Base-by-base conservation (phyloP, 2,113 vertebrate genomes). In the Clarias magur region DNA sequence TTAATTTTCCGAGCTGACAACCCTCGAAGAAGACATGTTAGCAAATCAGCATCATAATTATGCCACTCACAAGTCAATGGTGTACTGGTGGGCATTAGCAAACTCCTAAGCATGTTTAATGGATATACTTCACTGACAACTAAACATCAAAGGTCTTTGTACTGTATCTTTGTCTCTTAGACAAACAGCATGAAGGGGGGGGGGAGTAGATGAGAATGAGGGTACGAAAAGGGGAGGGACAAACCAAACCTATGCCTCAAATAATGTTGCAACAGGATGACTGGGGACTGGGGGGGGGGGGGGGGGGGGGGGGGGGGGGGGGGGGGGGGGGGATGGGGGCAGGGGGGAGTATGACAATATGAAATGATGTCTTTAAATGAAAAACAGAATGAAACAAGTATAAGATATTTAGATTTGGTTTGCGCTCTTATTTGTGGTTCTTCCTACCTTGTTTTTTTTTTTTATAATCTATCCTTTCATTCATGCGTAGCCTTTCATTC, bases 31-130 rank as follows among this genome's bases (percentile, higher is more conserved):
- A 42, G 86, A 80, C 81, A 85, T 80, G 38, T 67, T 48, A 82
- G 88, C 90, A 94, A 90, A 92, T 90, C 92, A 92, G 91, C 91
- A 92, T 90, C 84, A 93, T 94, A 93, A 94, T 94, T 92, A 93
- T 92, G 90, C 88, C 89, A 91, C 88, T 90, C 91, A 88, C 63
- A 91, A 93, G 91, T 93, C 93, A 92, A 91, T 93, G 80, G 91
- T 89, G 25, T 38, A 62, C 57, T 25, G 79, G 57, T 84, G 90
- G 87, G 88, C 89, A 94, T 94, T 92, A 92, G 91, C 92, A 83
- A 87, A 90, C 59, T 57, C 79, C 62, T 80, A 88, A 89, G 90
- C 62, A 76, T 84, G 72, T 91, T 87, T 91, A 89, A 85, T 91
- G 90, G 85, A 76, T 83, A 56, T 80, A 63, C 73, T 91, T 92